Conservation (phyloP, 2,888 invertebrate species). For the Tetanocera ferruginea region DNA sequence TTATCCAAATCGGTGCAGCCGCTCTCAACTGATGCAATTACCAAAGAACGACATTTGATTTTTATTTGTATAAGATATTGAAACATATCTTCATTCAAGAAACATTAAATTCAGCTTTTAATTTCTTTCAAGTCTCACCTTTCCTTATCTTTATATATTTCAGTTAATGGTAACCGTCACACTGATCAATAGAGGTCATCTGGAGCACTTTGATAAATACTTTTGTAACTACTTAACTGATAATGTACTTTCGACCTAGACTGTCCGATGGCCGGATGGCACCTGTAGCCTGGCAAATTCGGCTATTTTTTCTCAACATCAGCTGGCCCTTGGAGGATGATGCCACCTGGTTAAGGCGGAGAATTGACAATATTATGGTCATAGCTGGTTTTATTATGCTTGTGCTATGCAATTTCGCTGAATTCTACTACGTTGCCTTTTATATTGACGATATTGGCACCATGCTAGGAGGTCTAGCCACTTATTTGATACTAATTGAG, state of each 20-base stretch:
- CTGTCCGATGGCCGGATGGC: constrained; percentile 43
- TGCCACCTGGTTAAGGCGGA: constrained; percentile 24
- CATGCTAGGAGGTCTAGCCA: constrained; percentile 42
- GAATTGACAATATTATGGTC: constrained; percentile 36
- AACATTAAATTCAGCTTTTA: too few species aligned
- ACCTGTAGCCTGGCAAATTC: constrained; percentile 48
- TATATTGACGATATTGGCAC: constrained; percentile 46
- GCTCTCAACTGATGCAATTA: too few species aligned
- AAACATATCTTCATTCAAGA: too few species aligned
- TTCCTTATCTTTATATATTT: too few species aligned
- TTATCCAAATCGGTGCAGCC: too few species aligned
- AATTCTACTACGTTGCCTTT: constrained; percentile 42
- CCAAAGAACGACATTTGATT: too few species aligned
- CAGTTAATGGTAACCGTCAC: background rate
- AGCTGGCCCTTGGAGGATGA: constrained; percentile 45
- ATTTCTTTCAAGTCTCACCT: too few species aligned
- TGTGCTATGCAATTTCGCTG: constrained; percentile 41
- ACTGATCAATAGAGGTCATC: background rate
- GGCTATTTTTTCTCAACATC: constrained; percentile 43
- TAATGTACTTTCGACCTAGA: constrained; percentile 45
- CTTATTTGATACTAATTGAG: constrained; percentile 48
- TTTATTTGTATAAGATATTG: too few species aligned
- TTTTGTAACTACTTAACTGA: background rate
- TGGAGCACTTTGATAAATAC: background rate
- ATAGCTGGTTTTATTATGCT: constrained; percentile 42